These are phyloP conservation scores for Drosophila flavopinicola DNA, from an alignment of 2,888 invertebrate genomes.

Conservation along the genomic window DNA sequence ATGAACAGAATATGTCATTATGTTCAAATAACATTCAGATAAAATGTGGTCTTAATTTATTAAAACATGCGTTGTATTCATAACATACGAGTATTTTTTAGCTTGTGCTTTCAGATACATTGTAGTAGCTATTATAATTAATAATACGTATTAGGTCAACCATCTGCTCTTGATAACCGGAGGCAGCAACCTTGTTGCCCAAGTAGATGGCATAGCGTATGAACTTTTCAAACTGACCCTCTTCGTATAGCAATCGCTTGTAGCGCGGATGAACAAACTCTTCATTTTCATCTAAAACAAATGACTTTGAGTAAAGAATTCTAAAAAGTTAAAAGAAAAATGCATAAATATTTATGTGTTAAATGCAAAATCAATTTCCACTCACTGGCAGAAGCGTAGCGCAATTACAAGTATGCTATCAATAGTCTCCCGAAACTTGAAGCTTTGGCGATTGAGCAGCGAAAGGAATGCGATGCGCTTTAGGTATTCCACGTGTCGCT, in stretches of 20 bases:
- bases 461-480: conserved; percentile 91
- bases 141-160: conserved; percentile 83
- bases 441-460: conserved; percentile 89
- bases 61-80: not conserved
- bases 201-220: conserved; percentile 83
- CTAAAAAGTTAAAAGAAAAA: conserved; percentile 50
- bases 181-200: conserved; percentile 83
- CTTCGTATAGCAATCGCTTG: conserved; percentile 80
- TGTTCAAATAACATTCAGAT: too few species aligned
- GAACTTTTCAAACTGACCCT: conserved; percentile 82
- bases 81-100: conserved; percentile 10
- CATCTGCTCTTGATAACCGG: conserved; percentile 84
- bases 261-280: conserved; percentile 82
- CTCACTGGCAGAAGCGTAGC: conserved; percentile 85
- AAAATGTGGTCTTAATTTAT: too few species aligned
- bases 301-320: conserved; percentile 80
- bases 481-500: conserved; percentile 89
- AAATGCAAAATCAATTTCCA: not conserved
- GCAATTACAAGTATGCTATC: conserved; percentile 90
- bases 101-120: conserved; percentile 31
- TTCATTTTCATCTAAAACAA: conserved; percentile 63
- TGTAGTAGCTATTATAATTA: conserved; percentile 84
- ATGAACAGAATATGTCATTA: too few species aligned
- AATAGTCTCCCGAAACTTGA: conserved; percentile 88
- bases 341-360: not conserved